Conservation (phyloP, 2,888 invertebrate genomes). For the Pogonocherus hispidulus region DNA sequence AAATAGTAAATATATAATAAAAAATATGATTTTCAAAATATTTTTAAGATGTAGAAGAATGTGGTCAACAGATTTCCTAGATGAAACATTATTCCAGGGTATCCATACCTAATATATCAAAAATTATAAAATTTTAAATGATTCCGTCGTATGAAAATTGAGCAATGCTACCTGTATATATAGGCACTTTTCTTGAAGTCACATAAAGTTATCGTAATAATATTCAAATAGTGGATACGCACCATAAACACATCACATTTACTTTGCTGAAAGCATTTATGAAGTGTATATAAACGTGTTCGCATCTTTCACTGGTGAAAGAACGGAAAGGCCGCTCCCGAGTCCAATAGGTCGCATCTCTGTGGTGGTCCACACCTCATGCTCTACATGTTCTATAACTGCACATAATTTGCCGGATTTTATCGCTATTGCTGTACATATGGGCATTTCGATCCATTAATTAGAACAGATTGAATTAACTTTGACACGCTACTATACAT, state of each 20-base stretch:
- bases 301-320: slow-evolving; percentile 43
- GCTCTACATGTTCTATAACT: slow-evolving; percentile 45
- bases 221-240: neutral
- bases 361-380: slow-evolving; percentile 52
- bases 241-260: slow-evolving; percentile 18
- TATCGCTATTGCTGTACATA: slow-evolving; percentile 29
- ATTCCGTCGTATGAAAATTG: too few relatives aligned
- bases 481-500: too few relatives aligned
- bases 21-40: too few relatives aligned
- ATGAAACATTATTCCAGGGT: too few relatives aligned
- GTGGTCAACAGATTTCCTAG: too few relatives aligned
- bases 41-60: too few relatives aligned
- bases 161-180: too few relatives aligned
- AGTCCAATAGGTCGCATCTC: slow-evolving; percentile 49
- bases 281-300: slow-evolving; percentile 36
- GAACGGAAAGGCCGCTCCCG: slow-evolving; percentile 47
- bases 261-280: slow-evolving; percentile 33
- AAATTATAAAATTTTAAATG: too few relatives aligned
- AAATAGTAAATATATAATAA: too few relatives aligned
- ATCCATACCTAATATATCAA: too few relatives aligned
- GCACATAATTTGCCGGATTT: slow-evolving; percentile 32
- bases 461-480: slow-evolving; percentile 3
- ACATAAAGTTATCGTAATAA: neutral
- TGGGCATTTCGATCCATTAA: slow-evolving; percentile 17
- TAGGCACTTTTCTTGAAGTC: too few relatives aligned